Evolutionary conservation across 2,113 vertebrate species (phyloP).

Genomic region (Rhegmatorhina hoffmannsi): DNA sequence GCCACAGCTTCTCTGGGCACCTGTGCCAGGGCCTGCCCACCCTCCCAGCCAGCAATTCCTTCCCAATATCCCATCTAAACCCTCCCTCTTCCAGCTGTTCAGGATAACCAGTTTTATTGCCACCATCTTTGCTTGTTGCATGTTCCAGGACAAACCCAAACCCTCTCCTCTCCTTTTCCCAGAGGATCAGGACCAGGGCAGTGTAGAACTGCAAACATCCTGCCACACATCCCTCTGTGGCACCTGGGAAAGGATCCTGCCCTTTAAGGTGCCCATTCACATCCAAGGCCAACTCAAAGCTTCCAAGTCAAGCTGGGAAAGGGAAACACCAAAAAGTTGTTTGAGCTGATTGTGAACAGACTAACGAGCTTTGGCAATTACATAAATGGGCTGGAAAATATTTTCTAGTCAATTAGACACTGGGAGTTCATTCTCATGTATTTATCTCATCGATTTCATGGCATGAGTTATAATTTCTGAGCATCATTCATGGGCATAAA

Average conservation of each 20-base stretch:
- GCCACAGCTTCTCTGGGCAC: neutral
- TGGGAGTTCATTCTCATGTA: neutral
- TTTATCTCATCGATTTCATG: constrained; percentile 12
- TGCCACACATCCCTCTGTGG: fast-evolving
- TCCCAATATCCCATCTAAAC: neutral
- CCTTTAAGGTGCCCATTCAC: neutral
- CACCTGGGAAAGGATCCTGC: neutral
- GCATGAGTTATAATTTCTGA: neutral
- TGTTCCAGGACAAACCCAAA: neutral
- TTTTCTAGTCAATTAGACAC: neutral
- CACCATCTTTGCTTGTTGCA: neutral
- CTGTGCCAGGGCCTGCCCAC: neutral
- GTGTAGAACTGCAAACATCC: neutral
- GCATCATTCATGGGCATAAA: neutral
- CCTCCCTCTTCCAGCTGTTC: neutral
- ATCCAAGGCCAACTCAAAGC: neutral
- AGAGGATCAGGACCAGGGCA: neutral
- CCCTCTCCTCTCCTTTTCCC: neutral
- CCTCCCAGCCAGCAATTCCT: neutral
- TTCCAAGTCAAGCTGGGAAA: neutral
- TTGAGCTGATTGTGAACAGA: neutral
- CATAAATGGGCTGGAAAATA: neutral
- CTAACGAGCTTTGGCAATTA: neutral
- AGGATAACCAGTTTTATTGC: no score
- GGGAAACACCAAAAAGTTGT: neutral